These are phyloP conservation scores for Macroglossus sobrinus DNA, from an alignment of 2,113 vertebrate species.

Conservation along the genomic window DNA sequence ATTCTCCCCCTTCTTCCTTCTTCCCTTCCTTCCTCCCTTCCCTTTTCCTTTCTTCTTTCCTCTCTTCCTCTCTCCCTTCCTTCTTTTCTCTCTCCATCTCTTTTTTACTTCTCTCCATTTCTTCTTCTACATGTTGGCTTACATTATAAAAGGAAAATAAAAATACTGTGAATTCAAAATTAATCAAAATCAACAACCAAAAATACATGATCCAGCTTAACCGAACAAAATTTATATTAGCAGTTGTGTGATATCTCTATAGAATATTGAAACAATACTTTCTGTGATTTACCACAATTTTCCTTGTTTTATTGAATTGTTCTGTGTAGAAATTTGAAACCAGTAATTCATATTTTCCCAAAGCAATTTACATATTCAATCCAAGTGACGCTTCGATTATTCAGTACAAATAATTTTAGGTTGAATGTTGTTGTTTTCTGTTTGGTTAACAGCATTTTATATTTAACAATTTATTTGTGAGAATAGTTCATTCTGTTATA, in stretches of 20 bases:
- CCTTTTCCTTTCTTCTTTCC: too few species aligned
- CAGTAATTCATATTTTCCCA: background rate
- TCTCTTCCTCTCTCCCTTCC: too few species aligned
- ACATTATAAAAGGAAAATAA: background rate
- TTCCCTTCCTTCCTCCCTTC: too few species aligned
- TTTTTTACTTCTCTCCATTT: background rate
- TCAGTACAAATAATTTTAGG: background rate
- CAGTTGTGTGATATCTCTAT: background rate
- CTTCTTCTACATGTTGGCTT: background rate
- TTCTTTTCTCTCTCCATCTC: background rate
- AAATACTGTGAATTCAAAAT: background rate
- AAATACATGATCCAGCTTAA: background rate
- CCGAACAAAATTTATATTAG: background rate
- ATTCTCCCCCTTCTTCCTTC: too few species aligned
- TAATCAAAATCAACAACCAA: background rate
- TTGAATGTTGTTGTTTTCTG: background rate
- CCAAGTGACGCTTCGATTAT: background rate
- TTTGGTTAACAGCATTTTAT: background rate
- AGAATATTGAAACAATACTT: background rate
- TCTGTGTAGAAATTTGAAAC: background rate
- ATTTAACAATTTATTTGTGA: background rate
- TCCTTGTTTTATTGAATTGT: background rate
- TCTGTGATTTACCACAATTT: background rate
- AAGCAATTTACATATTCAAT: background rate
- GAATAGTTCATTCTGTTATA: background rate